A percentile compares a stretch with the other conserved stretches of the same genome.
Evolutionary conservation across 2,113 vertebrate species (phyloP).

Genomic region (Clupea harengus): DNA sequence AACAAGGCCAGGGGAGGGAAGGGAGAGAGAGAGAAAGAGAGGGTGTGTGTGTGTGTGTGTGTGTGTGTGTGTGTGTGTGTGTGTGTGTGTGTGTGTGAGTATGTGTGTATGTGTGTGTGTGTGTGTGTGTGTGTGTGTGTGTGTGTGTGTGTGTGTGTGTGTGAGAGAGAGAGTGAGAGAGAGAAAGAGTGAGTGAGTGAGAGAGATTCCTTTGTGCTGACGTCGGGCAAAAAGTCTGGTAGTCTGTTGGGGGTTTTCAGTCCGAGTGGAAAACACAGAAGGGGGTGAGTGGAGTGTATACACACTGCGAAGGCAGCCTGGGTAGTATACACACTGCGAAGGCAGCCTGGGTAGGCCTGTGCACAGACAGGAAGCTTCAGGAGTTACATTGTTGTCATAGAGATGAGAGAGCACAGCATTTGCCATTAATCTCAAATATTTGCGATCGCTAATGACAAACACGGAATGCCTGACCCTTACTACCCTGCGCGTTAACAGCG

Average conservation of each 20-base stretch:
- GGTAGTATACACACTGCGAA: not conserved
- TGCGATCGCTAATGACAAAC: constrained; percentile 37
- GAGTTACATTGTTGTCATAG: not conserved
- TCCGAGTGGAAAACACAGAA: not conserved
- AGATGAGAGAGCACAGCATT: not conserved
- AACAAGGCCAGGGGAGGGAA: not conserved
- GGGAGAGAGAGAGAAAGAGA: not conserved
- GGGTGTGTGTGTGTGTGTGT: not conserved
- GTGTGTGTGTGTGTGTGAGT: not conserved
- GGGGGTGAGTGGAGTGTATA: not conserved
- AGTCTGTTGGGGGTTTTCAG: not conserved
- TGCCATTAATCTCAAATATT: not conserved
- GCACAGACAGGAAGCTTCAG: not conserved
- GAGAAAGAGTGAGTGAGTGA: constrained; percentile 29
- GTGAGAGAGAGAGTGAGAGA: not conserved
- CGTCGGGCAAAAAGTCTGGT: constrained; percentile 22
- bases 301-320: not conserved
- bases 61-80: constrained; percentile 7
- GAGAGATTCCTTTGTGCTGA: constrained; percentile 50
- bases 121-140: not conserved
- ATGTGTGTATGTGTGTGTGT: too few relatives aligned
- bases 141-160: not conserved
- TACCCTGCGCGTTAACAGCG: constrained; percentile 9
- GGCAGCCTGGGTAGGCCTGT: not conserved
- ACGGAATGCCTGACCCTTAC: not conserved